A percentile compares a stretch with the other conserved stretches of the same genome.
Evolutionary conservation across 23 tunicate genomes (phyloP).

Genomic region (Diplosoma virens): DNA sequence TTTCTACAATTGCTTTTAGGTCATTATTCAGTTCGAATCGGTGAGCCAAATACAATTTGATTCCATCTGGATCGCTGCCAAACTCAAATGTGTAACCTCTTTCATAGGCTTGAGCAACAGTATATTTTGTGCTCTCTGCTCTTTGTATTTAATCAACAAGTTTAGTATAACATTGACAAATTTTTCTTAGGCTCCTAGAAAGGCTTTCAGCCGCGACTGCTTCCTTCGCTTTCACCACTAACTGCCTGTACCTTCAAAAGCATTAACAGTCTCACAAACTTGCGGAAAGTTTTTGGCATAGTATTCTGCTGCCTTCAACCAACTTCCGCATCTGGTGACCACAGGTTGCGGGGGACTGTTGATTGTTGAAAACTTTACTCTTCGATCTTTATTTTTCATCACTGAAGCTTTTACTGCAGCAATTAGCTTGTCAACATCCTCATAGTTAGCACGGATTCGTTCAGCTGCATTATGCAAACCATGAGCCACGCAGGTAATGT

Average conservation of each 20-base stretch:
- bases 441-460: slow-evolving; percentile 41
- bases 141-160: slow-evolving; percentile 20
- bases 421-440: slow-evolving; percentile 44
- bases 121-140: too few relatives aligned
- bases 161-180: slow-evolving; percentile 10
- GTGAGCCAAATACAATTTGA: too few relatives aligned
- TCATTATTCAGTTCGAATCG: too few relatives aligned
- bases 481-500: slow-evolving; percentile 41
- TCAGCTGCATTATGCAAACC: slow-evolving; percentile 41
- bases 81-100: too few relatives aligned
- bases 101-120: too few relatives aligned
- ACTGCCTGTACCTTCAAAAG: slow-evolving; percentile 27
- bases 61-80: too few relatives aligned
- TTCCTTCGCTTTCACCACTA: slow-evolving; percentile 14
- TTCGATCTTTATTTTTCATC: slow-evolving; percentile 43
- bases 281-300: slow-evolving; percentile 29
- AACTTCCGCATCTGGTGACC: slow-evolving; percentile 37
- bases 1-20: too few relatives aligned
- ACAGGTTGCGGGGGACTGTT: slow-evolving; percentile 42
- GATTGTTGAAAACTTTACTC: slow-evolving; percentile 41
- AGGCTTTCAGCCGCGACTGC: slow-evolving; percentile 32
- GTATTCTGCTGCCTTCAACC: too few relatives aligned
- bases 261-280: slow-evolving; percentile 20
- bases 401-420: slow-evolving; percentile 47
- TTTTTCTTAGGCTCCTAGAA: too few relatives aligned